Conservation (phyloP, 2,113 vertebrate species). For the Anarrhichthys ocellatus region DNA sequence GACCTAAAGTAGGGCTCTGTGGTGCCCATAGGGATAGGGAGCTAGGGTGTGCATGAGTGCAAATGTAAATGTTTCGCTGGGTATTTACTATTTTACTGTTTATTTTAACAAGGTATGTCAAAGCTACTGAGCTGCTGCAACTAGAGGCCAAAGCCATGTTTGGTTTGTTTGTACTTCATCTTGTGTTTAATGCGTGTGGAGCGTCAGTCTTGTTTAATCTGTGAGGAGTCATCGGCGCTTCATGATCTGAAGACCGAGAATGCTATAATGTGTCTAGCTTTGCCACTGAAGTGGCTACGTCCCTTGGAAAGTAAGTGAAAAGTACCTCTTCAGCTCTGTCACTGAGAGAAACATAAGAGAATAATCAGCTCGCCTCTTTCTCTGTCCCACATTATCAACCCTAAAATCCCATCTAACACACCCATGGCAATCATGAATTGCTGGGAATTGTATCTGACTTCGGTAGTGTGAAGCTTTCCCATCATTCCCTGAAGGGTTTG, state of each 20-base stretch:
- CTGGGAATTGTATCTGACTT: slow-evolving; percentile 60
- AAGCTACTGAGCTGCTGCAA: slow-evolving; percentile 38
- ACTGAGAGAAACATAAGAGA: slow-evolving; percentile 24
- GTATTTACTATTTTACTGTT: slow-evolving; percentile 19
- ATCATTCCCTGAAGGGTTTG: slow-evolving; percentile 73
- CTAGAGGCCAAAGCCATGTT: slow-evolving; percentile 37
- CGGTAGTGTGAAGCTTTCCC: slow-evolving; percentile 78
- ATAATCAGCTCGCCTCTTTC: neutral
- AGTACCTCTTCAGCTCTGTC: slow-evolving; percentile 3
- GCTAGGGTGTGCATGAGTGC: slow-evolving; percentile 46
- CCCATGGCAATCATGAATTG: slow-evolving; percentile 52
- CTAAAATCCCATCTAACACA: slow-evolving; percentile 37
- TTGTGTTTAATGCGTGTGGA: slow-evolving; percentile 36
- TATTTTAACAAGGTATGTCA: slow-evolving; percentile 32
- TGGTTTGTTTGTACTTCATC: slow-evolving; percentile 54
- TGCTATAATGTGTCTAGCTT: neutral
- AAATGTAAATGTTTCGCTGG: slow-evolving; percentile 44
- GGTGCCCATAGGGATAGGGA: slow-evolving; percentile 56
- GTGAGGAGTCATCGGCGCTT: neutral
- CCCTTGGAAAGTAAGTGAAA: slow-evolving; percentile 28
- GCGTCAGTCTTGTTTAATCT: slow-evolving; percentile 13
- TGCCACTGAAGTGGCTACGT: neutral
- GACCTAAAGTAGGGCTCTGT: slow-evolving; percentile 68
- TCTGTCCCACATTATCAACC: slow-evolving; percentile 22
- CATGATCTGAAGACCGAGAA: neutral